These are phyloP conservation scores for Diarsia brunnea DNA, from an alignment of 2,888 invertebrate species.

Conservation along the genomic window DNA sequence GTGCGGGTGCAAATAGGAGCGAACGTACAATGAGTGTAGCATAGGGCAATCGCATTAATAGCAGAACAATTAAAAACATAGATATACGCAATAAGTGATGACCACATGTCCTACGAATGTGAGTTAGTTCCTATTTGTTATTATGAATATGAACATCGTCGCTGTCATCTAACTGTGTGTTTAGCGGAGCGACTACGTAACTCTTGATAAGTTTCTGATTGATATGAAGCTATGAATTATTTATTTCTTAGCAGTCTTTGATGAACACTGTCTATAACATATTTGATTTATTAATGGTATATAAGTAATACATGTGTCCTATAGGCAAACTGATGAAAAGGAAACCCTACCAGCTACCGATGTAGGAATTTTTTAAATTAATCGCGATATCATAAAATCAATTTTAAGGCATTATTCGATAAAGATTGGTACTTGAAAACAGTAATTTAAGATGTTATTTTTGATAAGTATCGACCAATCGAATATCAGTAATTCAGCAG, in stretches of 20 bases:
- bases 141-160: conserved; percentile 58
- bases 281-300: conserved; percentile 40
- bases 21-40: conserved; percentile 68
- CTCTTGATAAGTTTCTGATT: conserved; percentile 67
- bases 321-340: conserved; percentile 25
- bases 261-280: conserved; percentile 24
- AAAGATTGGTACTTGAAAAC: conserved; percentile 12
- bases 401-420: conserved; percentile 19
- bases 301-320: conserved; percentile 16
- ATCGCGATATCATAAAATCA: conserved; percentile 8
- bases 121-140: conserved; percentile 68
- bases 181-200: conserved; percentile 51
- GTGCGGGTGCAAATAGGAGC: conserved; percentile 72
- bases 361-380: neutral
- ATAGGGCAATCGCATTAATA: conserved; percentile 70
- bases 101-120: conserved; percentile 70
- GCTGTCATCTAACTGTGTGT: conserved; percentile 53
- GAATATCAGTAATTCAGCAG: conserved; percentile 40
- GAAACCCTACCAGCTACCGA: neutral
- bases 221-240: conserved; percentile 60
- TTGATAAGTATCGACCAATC: conserved; percentile 38
- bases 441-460: conserved; percentile 34
- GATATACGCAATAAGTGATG: conserved; percentile 72
- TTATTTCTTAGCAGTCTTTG: conserved; percentile 40
- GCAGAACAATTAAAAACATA: conserved; percentile 70